These are phyloP conservation scores for Sphaerophoria taeniata DNA, from an alignment of 2,888 invertebrate species.

Conservation along the genomic window DNA sequence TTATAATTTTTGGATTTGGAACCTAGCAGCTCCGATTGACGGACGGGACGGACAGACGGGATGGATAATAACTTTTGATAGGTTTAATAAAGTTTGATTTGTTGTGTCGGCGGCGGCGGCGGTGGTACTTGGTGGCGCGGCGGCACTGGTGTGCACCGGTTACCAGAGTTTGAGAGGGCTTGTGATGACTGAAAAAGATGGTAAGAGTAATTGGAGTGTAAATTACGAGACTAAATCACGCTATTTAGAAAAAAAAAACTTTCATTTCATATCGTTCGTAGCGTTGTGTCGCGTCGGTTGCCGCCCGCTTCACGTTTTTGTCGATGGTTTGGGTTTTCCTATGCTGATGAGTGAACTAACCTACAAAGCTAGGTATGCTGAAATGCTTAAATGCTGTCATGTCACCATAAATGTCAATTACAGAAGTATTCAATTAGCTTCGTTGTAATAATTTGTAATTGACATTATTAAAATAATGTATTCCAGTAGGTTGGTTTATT, in stretches of 20 bases:
- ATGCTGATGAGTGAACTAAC: too few species aligned
- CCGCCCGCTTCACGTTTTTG: not conserved
- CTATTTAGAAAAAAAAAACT: constrained; percentile 40
- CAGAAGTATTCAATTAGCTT: constrained; percentile 69
- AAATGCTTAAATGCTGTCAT: constrained; percentile 13
- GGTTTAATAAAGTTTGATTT: constrained; percentile 40
- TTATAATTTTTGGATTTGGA: constrained; percentile 31
- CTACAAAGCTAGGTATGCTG: too few species aligned
- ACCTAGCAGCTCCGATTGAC: not conserved
- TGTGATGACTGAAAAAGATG: not conserved
- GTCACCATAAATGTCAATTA: constrained; percentile 68
- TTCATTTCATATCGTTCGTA: constrained; percentile 11
- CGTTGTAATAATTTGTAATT: constrained; percentile 70
- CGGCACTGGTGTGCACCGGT: not conserved
- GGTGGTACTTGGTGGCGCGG: not conserved
- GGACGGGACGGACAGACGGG: constrained; percentile 9
- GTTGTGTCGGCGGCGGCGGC: not conserved
- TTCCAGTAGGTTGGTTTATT: constrained; percentile 31
- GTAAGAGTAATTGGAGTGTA: constrained; percentile 21
- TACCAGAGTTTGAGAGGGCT: not conserved
- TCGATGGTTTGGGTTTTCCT: too few species aligned
- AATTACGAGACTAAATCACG: constrained; percentile 21
- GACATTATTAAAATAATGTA: constrained; percentile 72
- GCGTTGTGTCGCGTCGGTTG: constrained; percentile 23
- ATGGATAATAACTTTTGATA: constrained; percentile 36